phyloP scores from a whole-genome alignment of 2,888 invertebrate species.

The Calliopum simillimum region DNA sequence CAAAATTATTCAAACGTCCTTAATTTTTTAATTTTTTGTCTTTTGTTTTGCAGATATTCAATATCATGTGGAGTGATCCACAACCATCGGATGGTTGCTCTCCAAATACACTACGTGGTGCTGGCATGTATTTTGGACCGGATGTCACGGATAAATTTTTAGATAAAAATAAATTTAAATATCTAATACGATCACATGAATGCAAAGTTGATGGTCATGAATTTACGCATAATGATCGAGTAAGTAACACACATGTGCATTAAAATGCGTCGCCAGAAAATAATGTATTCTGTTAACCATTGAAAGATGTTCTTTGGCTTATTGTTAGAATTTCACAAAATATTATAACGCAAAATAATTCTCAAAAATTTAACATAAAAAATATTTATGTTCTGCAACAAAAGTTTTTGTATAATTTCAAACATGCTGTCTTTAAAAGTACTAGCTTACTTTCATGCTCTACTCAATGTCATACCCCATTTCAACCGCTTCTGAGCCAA shows the following conservation, averaged over 20 bases:
- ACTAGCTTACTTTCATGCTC: too few relatives aligned
- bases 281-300: too few relatives aligned
- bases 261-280: too few relatives aligned
- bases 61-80: constrained; percentile 95
- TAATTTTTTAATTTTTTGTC: background rate
- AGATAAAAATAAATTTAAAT: constrained; percentile 79
- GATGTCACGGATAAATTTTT: constrained; percentile 86
- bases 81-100: constrained; percentile 82
- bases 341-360: constrained; percentile 1
- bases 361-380: too few relatives aligned
- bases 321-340: too few relatives aligned
- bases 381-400: too few relatives aligned
- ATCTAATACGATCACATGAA: constrained; percentile 90
- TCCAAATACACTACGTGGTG: constrained; percentile 87
- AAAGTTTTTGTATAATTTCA: too few relatives aligned
- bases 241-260: constrained; percentile 66
- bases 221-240: constrained; percentile 84
- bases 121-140: constrained; percentile 93
- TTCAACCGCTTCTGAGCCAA: too few relatives aligned
- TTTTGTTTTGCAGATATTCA: constrained; percentile 88
- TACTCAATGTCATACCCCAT: too few relatives aligned
- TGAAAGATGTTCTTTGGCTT: too few relatives aligned
- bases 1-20: constrained; percentile 4
- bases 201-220: constrained; percentile 95
- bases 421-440: too few relatives aligned